Evolutionary conservation across 2,797 vertebrate species (phyloP).

Genomic region (Gadopsis bispinosus): DNA sequence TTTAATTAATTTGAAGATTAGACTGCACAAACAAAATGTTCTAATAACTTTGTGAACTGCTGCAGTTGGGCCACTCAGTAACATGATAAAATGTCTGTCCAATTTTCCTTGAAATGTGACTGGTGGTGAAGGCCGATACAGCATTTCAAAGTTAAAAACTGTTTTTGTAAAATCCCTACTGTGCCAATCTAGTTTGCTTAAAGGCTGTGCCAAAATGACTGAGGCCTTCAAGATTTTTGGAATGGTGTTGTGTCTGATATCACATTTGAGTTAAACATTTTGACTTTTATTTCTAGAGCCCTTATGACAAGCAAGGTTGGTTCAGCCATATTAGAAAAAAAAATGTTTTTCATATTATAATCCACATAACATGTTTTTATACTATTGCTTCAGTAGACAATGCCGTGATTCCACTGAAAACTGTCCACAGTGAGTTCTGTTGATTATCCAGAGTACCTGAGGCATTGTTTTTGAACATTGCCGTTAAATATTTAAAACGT

Average conservation of each 20-base stretch:
- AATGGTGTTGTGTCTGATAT: slow-evolving; percentile 1
- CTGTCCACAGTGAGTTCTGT: neutral
- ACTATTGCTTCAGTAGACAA: neutral
- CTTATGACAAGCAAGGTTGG: neutral
- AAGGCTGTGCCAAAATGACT: slow-evolving; percentile 5
- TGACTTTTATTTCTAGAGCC: neutral
- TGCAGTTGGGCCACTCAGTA: neutral
- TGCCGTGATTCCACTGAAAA: neutral
- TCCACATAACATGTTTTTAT: neutral
- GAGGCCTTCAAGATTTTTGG: neutral
- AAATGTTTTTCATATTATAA: neutral
- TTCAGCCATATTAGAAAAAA: neutral
- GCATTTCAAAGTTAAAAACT: slow-evolving; percentile 1
- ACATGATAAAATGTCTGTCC: neutral
- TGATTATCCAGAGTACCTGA: neutral
- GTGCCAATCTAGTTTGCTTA: slow-evolving; percentile 5
- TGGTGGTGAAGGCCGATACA: neutral
- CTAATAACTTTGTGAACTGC: neutral
- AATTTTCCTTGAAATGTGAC: slow-evolving; percentile 22
- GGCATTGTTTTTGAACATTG: neutral
- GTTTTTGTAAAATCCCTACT: slow-evolving; percentile 6
- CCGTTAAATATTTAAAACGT: neutral
- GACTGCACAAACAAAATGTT: neutral
- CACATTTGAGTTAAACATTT: neutral
- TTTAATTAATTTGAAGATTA: neutral